phyloP scores from a whole-genome alignment of 2,888 invertebrate genomes.

The Synergus itoensis region DNA sequence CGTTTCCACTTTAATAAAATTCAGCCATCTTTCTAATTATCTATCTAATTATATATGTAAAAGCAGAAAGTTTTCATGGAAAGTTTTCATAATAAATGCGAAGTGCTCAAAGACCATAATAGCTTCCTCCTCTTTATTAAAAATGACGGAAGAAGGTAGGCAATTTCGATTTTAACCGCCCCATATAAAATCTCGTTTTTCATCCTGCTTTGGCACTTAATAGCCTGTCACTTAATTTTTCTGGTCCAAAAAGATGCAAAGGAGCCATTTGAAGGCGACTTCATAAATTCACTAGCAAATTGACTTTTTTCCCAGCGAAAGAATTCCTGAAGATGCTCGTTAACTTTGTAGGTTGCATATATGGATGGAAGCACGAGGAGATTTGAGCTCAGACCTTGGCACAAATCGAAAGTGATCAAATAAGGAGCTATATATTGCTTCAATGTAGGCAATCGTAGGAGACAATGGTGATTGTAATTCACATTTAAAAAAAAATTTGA shows the following conservation, averaged over 20 bases:
- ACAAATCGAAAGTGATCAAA: slow-evolving; percentile 21
- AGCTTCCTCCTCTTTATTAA: neutral
- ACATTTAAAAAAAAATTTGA: neutral
- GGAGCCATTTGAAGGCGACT: neutral
- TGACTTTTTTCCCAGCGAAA: neutral
- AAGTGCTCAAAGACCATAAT: neutral
- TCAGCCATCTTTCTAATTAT: neutral
- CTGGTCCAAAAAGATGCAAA: neutral
- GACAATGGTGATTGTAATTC: slow-evolving; percentile 9
- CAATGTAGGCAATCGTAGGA: slow-evolving; percentile 2
- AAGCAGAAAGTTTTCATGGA: slow-evolving; percentile 13
- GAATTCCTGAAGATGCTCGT: neutral
- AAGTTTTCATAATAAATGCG: slow-evolving; percentile 23
- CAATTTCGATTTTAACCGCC: neutral
- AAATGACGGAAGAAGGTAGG: neutral
- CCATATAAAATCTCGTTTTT: neutral
- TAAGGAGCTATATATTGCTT: slow-evolving; percentile 7
- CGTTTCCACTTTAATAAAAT: neutral
- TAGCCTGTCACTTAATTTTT: neutral
- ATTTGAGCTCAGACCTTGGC: slow-evolving; percentile 13
- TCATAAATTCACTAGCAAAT: neutral
- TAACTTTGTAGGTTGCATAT: neutral
- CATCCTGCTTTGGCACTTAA: neutral
- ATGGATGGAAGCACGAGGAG: neutral
- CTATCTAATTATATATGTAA: neutral